These are phyloP conservation scores for Periplaneta americana DNA, from an alignment of 1,140 invertebrate species.

Conservation along the genomic window DNA sequence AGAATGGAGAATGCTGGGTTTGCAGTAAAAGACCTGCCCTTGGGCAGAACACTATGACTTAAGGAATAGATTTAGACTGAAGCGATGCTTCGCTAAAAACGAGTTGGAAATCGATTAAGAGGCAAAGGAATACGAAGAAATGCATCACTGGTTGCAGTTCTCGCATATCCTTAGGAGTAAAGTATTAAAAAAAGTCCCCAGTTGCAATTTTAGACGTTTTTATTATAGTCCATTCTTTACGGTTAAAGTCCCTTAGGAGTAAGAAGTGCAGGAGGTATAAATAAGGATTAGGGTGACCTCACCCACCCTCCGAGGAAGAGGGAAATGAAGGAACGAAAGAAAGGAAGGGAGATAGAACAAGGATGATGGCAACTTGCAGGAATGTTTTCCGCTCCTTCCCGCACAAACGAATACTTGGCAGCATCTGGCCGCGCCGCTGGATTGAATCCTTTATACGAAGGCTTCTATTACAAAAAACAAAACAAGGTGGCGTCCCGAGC, in stretches of 20 bases:
- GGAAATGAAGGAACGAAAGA: not conserved
- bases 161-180: too few relatives aligned
- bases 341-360: not conserved
- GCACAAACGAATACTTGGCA: not conserved
- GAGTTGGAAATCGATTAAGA: too few relatives aligned
- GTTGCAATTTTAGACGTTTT: not conserved
- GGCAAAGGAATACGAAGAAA: too few relatives aligned
- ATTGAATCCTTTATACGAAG: not conserved
- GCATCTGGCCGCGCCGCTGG: not conserved
- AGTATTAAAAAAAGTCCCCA: not conserved
- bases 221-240: not conserved
- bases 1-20: too few relatives aligned
- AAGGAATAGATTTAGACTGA: too few relatives aligned
- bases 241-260: not conserved
- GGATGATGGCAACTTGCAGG: not conserved
- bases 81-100: too few relatives aligned
- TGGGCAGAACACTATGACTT: too few relatives aligned
- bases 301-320: not conserved
- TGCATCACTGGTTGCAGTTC: too few relatives aligned
- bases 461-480: not conserved
- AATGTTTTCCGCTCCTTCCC: not conserved
- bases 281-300: conserved; percentile 1
- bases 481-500: not conserved
- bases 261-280: not conserved
- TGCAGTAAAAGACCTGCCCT: too few relatives aligned